Base-by-base conservation (phyloP, 2,797 vertebrate species). In the Psittacula echo region DNA sequence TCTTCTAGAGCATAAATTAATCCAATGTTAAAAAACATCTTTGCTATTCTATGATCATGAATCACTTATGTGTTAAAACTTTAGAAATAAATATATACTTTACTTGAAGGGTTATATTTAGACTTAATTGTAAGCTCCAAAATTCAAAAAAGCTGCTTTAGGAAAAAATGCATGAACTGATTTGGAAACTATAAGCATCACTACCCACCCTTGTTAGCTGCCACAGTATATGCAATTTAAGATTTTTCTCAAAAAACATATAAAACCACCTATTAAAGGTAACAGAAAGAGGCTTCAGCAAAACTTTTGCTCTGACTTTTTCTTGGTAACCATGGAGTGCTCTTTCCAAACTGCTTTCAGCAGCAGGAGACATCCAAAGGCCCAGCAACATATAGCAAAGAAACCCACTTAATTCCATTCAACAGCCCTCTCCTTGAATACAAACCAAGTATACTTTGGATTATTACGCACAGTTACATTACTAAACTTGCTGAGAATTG, bases 61-160 rank as follows among this genome's bases (percentile, higher is more conserved):
- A 94, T 90, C 77, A 77, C 24, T 76, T 85, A 2, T 48, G 24
- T 50, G 41, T 73, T 91, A 18, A 39, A 76, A 76, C 47, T 73
- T 88, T 10, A 86, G 34, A 86, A 93, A 76, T 41, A 82, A 13
- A 58, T 23, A 67, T 9, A 42, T 53, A 47, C 32, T 93, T 87
- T 20, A 48, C 53, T 78, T 77, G 23, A 85, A 84, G 48, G 32
- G 26, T 85, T 87, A 74, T 48, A 82, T 88, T 94, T 95, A 88
- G 83, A 66, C 17, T 78, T 64, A 94, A 86, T 86, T 70, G 41
- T 47, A 91, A 94, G 76, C 47, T 88, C 67, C 34, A 70, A 82
- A 74, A 64, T 53, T 72, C 15, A 45, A 79, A 65, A 90, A 90
- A 83, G 22, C 79, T 85, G 14, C 22, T 79, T 76, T 71, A 65